Conservation (phyloP, 1,140 invertebrate species). For the Caenorhabditis brenneri region DNA sequence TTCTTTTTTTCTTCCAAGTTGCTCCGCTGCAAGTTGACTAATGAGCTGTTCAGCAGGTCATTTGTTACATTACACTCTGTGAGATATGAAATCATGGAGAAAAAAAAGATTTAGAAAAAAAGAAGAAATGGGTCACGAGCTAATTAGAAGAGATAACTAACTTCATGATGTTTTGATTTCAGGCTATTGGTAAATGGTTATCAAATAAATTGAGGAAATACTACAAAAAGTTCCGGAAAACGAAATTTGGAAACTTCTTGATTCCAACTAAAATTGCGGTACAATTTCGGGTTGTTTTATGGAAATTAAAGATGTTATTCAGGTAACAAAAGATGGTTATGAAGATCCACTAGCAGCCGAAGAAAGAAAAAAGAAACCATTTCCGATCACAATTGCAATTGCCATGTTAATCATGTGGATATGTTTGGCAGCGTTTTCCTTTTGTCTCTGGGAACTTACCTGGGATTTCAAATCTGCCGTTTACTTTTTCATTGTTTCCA, state of each 20-base stretch:
- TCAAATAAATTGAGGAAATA: constrained; percentile 17
- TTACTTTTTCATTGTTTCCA: constrained; percentile 71
- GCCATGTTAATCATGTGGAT: constrained; percentile 67
- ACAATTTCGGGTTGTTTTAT: constrained; percentile 10
- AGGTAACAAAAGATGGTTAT: constrained; percentile 45
- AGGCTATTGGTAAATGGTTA: neutral
- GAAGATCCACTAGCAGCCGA: constrained; percentile 44
- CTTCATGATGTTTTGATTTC: constrained; percentile 13
- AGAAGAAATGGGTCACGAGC: neutral
- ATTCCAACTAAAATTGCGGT: neutral
- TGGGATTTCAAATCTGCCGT: constrained; percentile 68
- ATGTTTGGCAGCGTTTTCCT: constrained; percentile 60
- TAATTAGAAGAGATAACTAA: neutral
- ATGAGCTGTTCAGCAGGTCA: constrained; percentile 26
- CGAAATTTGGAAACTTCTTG: neutral
- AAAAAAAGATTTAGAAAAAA: constrained; percentile 54
- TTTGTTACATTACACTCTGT: constrained; percentile 31
- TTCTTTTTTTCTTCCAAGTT: neutral
- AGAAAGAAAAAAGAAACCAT: constrained; percentile 54
- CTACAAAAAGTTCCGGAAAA: constrained; percentile 37
- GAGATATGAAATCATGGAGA: constrained; percentile 7
- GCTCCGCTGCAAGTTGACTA: neutral
- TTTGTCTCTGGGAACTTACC: constrained; percentile 68
- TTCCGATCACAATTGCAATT: constrained; percentile 68
- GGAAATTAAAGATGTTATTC: neutral